These are phyloP conservation scores for Anthopleura sola DNA, from an alignment of 64 coral and sea anemone genomes.

Conservation along the genomic window DNA sequence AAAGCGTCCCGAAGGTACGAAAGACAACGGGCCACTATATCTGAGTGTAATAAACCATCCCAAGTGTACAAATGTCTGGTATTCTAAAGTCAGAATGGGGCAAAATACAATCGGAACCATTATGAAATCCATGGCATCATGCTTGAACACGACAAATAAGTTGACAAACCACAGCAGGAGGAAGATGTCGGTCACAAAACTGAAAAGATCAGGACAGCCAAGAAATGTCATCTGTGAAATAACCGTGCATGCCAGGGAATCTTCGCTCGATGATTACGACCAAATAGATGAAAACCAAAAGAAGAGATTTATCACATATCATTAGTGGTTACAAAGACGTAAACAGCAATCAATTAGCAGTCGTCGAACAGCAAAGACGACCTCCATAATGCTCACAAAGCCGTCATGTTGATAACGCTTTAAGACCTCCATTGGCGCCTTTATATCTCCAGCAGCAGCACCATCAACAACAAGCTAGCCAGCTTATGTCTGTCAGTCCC, in stretches of 20 bases:
- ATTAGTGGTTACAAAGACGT: slow-evolving; percentile 31
- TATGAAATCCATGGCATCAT: slow-evolving; percentile 59
- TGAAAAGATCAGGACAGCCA: slow-evolving; percentile 17
- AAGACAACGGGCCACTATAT: slow-evolving; percentile 42
- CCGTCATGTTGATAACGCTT: too few relatives aligned
- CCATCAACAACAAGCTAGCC: too few relatives aligned
- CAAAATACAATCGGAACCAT: slow-evolving; percentile 44
- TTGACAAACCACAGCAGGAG: slow-evolving; percentile 63
- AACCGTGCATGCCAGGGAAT: slow-evolving; percentile 32
- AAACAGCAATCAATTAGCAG: neutral
- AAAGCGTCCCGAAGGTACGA: slow-evolving; percentile 44
- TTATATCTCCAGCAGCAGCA: too few relatives aligned
- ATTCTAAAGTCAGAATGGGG: slow-evolving; percentile 43
- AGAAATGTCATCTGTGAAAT: slow-evolving; percentile 37
- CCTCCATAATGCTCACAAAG: too few relatives aligned
- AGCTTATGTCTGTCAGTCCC: too few relatives aligned
- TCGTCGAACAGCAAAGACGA: neutral
- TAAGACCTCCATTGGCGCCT: too few relatives aligned
- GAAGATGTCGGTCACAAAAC: slow-evolving; percentile 37
- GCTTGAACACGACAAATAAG: slow-evolving; percentile 41
- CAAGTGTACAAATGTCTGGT: slow-evolving; percentile 30
- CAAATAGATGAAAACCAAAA: slow-evolving; percentile 23
- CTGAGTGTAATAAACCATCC: too few relatives aligned
- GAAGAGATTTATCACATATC: slow-evolving; percentile 34
- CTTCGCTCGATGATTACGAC: slow-evolving; percentile 30